Percentiles rank a stretch among this genome's conserved stretches.
phyloP scores from a whole-genome alignment of 2,797 vertebrate species.

The Vultur gryphus region DNA sequence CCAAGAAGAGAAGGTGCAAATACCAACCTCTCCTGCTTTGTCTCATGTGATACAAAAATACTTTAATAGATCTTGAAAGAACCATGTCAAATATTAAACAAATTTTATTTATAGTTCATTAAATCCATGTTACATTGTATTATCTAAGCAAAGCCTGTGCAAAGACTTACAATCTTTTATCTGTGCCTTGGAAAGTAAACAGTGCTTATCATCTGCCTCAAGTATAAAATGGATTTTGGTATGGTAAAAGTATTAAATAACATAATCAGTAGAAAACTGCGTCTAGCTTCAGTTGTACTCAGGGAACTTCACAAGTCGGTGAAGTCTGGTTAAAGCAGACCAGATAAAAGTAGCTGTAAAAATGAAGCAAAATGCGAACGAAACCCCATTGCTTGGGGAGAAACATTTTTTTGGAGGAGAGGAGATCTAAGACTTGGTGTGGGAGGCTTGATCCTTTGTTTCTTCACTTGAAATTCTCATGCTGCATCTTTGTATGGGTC shows the following conservation, averaged over 20 bases:
- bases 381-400: neutral
- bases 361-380: neutral
- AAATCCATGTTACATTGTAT: neutral
- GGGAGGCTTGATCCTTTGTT: neutral
- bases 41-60: neutral
- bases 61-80: neutral
- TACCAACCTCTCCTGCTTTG: neutral
- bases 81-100: neutral
- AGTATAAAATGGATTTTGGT: neutral
- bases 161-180: neutral
- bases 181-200: neutral
- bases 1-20: neutral
- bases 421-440: neutral
- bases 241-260: neutral
- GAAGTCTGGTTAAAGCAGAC: neutral
- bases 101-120: neutral
- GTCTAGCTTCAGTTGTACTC: neutral
- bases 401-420: neutral
- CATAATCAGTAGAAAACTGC: neutral
- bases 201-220: neutral
- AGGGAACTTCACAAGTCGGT: neutral
- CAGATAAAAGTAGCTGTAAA: neutral
- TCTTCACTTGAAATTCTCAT: neutral
- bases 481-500: neutral
- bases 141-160: neutral